Evolutionary conservation across 2,113 vertebrate genomes (phyloP).

Genomic region (Brienomyrus longianalis): DNA sequence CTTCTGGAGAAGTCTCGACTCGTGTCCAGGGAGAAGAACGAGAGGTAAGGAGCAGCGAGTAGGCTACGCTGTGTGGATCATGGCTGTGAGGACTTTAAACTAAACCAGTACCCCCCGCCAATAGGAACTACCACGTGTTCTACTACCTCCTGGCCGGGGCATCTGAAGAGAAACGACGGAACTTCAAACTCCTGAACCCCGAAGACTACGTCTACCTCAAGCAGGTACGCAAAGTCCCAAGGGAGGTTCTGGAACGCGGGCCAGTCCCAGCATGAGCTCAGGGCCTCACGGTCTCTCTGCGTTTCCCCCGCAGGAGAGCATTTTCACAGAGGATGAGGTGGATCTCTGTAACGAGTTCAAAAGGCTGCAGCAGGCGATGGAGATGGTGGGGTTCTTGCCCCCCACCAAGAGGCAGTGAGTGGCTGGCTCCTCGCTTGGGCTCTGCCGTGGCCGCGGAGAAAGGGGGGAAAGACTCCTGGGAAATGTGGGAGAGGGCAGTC

Average conservation of each 20-base stretch:
- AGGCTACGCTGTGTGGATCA: neutral
- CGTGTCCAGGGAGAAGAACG: constrained; percentile 78
- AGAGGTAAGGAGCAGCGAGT: constrained; percentile 64
- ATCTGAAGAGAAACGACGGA: constrained; percentile 72
- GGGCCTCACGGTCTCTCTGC: neutral
- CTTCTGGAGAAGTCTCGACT: constrained; percentile 89
- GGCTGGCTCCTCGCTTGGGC: neutral
- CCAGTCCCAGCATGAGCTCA: too few species aligned
- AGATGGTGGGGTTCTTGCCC: constrained; percentile 94
- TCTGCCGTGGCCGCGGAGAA: neutral
- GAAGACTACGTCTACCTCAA: constrained; percentile 94
- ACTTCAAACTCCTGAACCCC: constrained; percentile 78
- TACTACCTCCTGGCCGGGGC: constrained; percentile 87
- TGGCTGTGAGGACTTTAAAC: constrained; percentile 58
- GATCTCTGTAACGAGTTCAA: constrained; percentile 78
- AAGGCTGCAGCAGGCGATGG: constrained; percentile 92
- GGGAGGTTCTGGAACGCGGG: neutral
- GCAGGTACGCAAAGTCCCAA: constrained; percentile 64
- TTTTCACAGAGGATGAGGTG: constrained; percentile 72
- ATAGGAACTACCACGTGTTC: constrained; percentile 94
- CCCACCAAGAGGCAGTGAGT: constrained; percentile 88
- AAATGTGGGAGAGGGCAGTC: neutral
- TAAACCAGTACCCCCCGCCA: neutral
- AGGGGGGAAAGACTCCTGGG: neutral
- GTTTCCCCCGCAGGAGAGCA: constrained; percentile 57